Evolutionary conservation across 2,797 vertebrate species (phyloP), one percentile per base, ranked within the genome.

Genomic region (Semotilus atromaculatus): DNA sequence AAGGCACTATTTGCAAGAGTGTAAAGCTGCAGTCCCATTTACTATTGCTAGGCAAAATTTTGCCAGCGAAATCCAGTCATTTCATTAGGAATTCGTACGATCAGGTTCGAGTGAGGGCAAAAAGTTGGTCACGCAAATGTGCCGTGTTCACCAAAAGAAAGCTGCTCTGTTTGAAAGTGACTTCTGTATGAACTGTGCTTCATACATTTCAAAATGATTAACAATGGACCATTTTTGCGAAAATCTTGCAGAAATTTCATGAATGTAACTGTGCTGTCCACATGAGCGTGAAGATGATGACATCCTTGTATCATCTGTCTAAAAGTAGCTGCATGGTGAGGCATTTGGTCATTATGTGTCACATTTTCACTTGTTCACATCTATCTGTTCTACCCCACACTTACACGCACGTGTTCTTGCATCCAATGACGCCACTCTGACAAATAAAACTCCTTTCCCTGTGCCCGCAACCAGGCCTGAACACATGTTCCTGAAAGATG

Each of bases 401-500:
- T 80, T 23, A 19, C 29, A 43, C 43, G 4, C 43, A 64, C 34
- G 14, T 29, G 74, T 75, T 73, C 60, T 19, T 36, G 53, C 55
- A 51, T 55, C 45, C 26, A 40, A 16, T 80, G 74, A 68, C 43
- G 5, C 40, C 80, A 58, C 31, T 58, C 79, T 55, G 36, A 85
- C 87, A 85, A 88, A 86, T 38, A 86, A 66, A 83, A 36, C 80
- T 78, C 31, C 72, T 85, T 71, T 55, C 80, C 36, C 58, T 62
- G 66, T 38, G 58, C 67, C 67, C 53, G 3, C 83, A 81, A 72
- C 36, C 70, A 77, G 83, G 85, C 87, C 67, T 76, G 88, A 90
- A 90, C 90, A 90, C 89, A 87, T 82, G 40, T 87, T 53, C 81
- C 89, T 95, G 86, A 95, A 94, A 93, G 92, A 95, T 94, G 89